Percentiles rank a stretch among this genome's conserved stretches.
These are phyloP conservation scores for Zaprionus capensis DNA, from an alignment of 1,140 invertebrate species.

Conservation along the genomic window DNA sequence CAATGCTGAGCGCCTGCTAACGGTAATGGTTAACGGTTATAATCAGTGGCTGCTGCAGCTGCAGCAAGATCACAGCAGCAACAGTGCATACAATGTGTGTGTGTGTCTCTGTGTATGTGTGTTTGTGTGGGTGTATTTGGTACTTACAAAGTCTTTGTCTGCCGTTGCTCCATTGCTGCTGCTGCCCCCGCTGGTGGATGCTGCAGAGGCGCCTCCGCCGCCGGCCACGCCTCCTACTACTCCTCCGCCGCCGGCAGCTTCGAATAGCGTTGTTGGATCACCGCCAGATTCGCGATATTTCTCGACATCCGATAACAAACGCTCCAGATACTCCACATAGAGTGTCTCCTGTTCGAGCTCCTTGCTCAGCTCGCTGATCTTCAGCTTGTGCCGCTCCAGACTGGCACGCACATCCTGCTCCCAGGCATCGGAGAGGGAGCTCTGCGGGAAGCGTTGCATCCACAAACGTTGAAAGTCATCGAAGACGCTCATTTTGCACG, in stretches of 20 bases:
- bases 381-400: slow-evolving; percentile 93
- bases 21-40: slow-evolving; percentile 31
- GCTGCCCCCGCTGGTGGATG: slow-evolving; percentile 16
- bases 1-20: slow-evolving; percentile 39
- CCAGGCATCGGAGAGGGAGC: slow-evolving; percentile 94
- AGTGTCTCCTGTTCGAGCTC: slow-evolving; percentile 95
- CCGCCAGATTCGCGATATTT: slow-evolving; percentile 87
- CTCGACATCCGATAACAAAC: slow-evolving; percentile 92
- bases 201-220: slow-evolving; percentile 28
- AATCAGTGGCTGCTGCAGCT: slow-evolving; percentile 39
- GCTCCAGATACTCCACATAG: slow-evolving; percentile 94
- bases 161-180: slow-evolving; percentile 47
- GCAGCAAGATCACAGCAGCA: slow-evolving; percentile 35
- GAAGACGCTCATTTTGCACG: slow-evolving; percentile 90
- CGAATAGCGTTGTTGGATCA: slow-evolving; percentile 81
- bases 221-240: slow-evolving; percentile 13
- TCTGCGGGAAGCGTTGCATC: slow-evolving; percentile 94
- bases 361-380: slow-evolving; percentile 91
- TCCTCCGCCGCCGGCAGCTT: slow-evolving; percentile 61
- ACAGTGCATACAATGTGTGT: slow-evolving; percentile 24
- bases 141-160: slow-evolving; percentile 75
- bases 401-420: slow-evolving; percentile 95
- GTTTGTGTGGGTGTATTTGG: not conserved
- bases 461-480: slow-evolving; percentile 94
- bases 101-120: not conserved